Percentiles rank a stretch among this genome's conserved stretches.
Evolutionary conservation across 2,888 invertebrate species (phyloP).

Genomic region (Chrysodeixis includens): DNA sequence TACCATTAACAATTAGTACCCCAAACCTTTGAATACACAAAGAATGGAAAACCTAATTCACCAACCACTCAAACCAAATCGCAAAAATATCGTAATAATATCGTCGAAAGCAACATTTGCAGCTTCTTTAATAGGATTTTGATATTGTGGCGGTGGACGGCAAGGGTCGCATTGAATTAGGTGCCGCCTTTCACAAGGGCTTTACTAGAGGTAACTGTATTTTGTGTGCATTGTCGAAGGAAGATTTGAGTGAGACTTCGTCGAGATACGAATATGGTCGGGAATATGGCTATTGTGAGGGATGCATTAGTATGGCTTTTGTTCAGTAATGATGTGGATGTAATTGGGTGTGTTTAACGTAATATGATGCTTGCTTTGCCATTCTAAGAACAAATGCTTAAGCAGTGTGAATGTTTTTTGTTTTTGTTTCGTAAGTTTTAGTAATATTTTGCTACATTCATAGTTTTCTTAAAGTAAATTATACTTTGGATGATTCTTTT

Average conservation of each 20-base stretch:
- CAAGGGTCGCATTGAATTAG: constrained; percentile 50
- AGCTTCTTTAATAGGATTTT: constrained; percentile 54
- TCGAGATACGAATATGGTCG: constrained; percentile 37
- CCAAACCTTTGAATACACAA: too few species aligned
- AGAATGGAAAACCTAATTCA: too few species aligned
- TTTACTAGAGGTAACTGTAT: constrained; percentile 52
- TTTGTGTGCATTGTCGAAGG: constrained; percentile 44
- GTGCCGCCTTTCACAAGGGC: constrained; percentile 44
- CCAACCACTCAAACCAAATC: constrained; percentile 7
- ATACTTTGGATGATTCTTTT: too few species aligned
- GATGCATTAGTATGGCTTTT: constrained; percentile 1
- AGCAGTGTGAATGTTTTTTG: too few species aligned
- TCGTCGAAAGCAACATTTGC: constrained; percentile 1
- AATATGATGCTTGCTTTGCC: background rate
- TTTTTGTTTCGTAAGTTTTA: too few species aligned
- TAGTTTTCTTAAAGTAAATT: too few species aligned
- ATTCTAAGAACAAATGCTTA: too few species aligned
- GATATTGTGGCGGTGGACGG: constrained; percentile 50
- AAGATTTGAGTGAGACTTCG: constrained; percentile 47
- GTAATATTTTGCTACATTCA: too few species aligned
- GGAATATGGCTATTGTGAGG: constrained; percentile 23
- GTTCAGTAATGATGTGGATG: background rate
- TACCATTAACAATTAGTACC: too few species aligned
- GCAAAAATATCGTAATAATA: constrained; percentile 24
- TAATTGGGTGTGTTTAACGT: background rate